Conservation (phyloP, 2,797 vertebrate genomes). For the Brotogeris chrysoptera region DNA sequence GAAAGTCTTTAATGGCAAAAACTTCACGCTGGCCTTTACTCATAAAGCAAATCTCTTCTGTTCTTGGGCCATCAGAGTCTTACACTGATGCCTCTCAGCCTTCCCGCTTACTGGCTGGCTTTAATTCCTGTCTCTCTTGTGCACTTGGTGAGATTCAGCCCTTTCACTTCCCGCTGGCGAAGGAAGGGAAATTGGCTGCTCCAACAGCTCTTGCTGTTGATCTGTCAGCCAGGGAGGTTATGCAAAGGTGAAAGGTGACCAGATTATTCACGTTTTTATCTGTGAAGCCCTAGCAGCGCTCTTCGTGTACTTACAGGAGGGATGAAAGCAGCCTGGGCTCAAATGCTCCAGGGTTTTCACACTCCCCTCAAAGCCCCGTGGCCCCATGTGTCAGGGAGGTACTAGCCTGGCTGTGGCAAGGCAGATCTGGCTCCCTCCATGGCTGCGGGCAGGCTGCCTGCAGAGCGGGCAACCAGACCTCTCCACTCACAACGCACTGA, state of each 20-base stretch:
- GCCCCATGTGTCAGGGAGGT: neutral
- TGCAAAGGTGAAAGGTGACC: neutral
- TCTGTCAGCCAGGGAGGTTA: neutral
- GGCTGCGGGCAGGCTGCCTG: neutral
- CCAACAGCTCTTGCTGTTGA: rapidly evolving
- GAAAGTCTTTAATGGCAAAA: neutral
- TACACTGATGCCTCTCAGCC: neutral
- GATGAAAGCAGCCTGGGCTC: neutral
- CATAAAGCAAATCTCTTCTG: neutral
- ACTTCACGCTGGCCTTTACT: neutral
- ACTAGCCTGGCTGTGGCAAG: neutral
- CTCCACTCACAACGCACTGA: rapidly evolving
- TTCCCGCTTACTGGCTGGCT: neutral
- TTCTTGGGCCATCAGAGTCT: neutral
- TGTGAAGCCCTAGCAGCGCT: neutral
- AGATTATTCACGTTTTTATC: neutral
- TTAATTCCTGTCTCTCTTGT: neutral
- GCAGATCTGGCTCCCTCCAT: neutral
- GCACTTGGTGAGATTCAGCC: neutral
- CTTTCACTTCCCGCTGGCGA: neutral
- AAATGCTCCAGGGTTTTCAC: rapidly evolving
- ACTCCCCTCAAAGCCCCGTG: neutral
- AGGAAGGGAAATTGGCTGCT: neutral
- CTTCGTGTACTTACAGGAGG: rapidly evolving
- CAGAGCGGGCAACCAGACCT: neutral